phyloP scores from a whole-genome alignment of 1,140 invertebrate species.

The Rhyacophila brunnea region DNA sequence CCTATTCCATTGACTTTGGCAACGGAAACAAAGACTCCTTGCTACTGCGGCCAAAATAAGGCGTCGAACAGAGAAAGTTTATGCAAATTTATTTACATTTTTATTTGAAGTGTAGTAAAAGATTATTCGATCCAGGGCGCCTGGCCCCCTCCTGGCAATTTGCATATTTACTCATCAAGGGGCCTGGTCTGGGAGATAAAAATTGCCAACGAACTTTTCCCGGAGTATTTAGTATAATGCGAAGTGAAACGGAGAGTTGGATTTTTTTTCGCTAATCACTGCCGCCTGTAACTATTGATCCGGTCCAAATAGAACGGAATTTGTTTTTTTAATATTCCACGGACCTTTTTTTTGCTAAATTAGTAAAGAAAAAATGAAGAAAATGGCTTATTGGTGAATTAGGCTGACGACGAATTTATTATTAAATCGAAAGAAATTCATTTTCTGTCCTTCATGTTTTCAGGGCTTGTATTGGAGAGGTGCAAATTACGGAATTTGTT shows the following conservation, averaged over 20 bases:
- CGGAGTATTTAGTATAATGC: constrained; percentile 1
- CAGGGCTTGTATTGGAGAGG: too few species aligned
- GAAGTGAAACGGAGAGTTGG: not conserved
- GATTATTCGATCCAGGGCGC: constrained; percentile 23
- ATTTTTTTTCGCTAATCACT: not conserved
- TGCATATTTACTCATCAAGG: constrained; percentile 29
- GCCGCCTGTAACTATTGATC: too few species aligned
- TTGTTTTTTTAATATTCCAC: too few species aligned
- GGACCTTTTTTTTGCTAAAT: too few species aligned
- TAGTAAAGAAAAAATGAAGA: too few species aligned
- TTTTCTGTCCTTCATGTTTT: too few species aligned
- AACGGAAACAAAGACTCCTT: not conserved
- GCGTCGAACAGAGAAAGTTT: not conserved
- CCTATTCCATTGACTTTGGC: not conserved
- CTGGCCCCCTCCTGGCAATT: constrained; percentile 7
- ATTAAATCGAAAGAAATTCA: too few species aligned
- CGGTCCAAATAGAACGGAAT: too few species aligned
- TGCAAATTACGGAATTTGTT: too few species aligned
- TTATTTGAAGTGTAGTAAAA: constrained; percentile 30
- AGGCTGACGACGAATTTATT: too few species aligned
- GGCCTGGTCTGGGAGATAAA: constrained; percentile 4
- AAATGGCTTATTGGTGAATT: too few species aligned
- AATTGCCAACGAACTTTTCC: not conserved
- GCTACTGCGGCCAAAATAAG: not conserved
- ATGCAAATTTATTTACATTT: constrained; percentile 35